Evolutionary conservation across 2,797 vertebrate species (phyloP).

Genomic region (Dromococcyx pavoninus): DNA sequence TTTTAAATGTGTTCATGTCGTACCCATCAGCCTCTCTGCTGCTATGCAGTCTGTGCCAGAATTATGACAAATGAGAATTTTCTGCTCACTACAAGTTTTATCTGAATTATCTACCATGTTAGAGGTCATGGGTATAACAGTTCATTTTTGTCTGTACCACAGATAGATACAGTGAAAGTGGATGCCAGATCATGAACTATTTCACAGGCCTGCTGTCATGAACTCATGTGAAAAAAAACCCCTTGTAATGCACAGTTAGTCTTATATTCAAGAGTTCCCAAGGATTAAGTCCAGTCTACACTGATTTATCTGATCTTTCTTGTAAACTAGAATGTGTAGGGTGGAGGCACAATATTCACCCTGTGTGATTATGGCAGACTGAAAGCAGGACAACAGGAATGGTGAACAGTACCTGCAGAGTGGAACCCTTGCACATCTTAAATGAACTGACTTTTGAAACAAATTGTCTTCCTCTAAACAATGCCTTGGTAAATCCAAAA

Average conservation of each 20-base stretch:
- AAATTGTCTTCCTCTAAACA: neutral
- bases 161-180: constrained; percentile 11
- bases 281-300: constrained; percentile 27
- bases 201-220: constrained; percentile 55
- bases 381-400: neutral
- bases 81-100: constrained; percentile 47
- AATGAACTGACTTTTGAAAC: neutral
- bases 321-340: neutral
- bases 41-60: constrained; percentile 37
- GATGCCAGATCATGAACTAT: constrained; percentile 44
- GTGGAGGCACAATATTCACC: neutral
- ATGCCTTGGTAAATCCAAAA: neutral
- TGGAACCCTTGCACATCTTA: neutral
- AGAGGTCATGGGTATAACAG: constrained; percentile 64
- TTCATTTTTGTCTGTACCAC: constrained; percentile 58
- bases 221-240: constrained; percentile 6
- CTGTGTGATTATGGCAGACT: neutral
- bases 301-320: constrained; percentile 46
- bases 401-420: neutral
- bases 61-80: constrained; percentile 57
- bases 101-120: constrained; percentile 62
- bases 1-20: constrained; percentile 47
- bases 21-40: constrained; percentile 42
- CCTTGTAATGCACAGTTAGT: constrained; percentile 3
- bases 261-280: constrained; percentile 48